phyloP scores from a whole-genome alignment of 2,797 vertebrate species.

The Luscinia luscinia region DNA sequence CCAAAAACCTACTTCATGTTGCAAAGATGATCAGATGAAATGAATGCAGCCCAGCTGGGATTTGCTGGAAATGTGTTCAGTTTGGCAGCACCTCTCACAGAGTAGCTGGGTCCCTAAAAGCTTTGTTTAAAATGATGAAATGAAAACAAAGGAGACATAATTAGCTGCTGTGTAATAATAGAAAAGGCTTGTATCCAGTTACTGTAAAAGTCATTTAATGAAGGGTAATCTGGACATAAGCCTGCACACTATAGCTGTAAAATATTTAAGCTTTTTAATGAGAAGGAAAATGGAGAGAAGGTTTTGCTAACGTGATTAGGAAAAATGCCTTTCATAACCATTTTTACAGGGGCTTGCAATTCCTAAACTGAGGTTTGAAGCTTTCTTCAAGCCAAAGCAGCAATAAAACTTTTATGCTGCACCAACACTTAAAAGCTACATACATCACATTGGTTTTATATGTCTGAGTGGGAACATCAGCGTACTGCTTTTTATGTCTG shows the following conservation, averaged over 20 bases:
- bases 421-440: constrained; percentile 65
- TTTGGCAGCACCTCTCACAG: constrained; percentile 57
- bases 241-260: neutral
- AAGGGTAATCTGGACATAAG: constrained; percentile 56
- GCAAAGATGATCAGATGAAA: constrained; percentile 55
- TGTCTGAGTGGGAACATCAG: constrained; percentile 51
- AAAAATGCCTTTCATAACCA: constrained; percentile 58
- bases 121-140: constrained; percentile 70
- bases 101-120: constrained; percentile 57
- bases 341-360: constrained; percentile 47
- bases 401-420: constrained; percentile 64
- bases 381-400: constrained; percentile 43
- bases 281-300: constrained; percentile 44
- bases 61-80: constrained; percentile 67
- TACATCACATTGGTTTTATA: constrained; percentile 63
- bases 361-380: constrained; percentile 53
- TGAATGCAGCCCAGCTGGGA: constrained; percentile 70
- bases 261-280: constrained; percentile 57
- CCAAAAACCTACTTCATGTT: constrained; percentile 29
- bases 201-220: constrained; percentile 55
- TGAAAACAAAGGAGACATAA: constrained; percentile 63
- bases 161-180: constrained; percentile 42
- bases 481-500: constrained; percentile 34
- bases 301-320: constrained; percentile 58
- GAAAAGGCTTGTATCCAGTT: constrained; percentile 57